A percentile compares a stretch with the other conserved stretches of the same genome.
Conservation (phyloP, 2,888 invertebrate species). For the Gerosis bhagava region DNA sequence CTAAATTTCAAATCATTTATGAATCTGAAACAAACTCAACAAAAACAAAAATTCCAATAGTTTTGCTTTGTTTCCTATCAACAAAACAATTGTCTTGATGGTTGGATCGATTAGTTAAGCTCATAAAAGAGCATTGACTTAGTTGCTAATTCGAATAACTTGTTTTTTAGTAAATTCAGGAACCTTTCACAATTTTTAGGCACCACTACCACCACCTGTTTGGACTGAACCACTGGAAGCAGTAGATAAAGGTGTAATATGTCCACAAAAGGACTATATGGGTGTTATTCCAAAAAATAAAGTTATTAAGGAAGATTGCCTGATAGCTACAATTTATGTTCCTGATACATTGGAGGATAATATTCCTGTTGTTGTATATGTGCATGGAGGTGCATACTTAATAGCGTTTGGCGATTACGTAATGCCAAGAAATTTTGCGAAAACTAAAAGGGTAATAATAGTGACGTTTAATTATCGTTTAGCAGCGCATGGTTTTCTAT, state of each 20-base stretch:
- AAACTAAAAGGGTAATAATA: conserved; percentile 42
- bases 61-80: too few species aligned
- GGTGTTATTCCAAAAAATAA: background rate
- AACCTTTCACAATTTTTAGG: too few species aligned
- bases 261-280: conserved; percentile 38
- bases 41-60: too few species aligned
- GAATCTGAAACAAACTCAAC: too few species aligned
- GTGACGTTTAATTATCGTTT: conserved; percentile 55
- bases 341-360: conserved; percentile 35
- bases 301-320: conserved; percentile 34
- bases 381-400: conserved; percentile 66
- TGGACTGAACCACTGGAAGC: conserved; percentile 45
- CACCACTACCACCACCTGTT: conserved; percentile 45
- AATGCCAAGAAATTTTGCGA: conserved; percentile 37
- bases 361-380: conserved; percentile 55
- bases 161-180: background rate
- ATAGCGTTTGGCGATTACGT: conserved; percentile 46
- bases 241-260: conserved; percentile 37
- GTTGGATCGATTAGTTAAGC: too few species aligned
- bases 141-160: too few species aligned
- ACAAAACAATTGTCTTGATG: too few species aligned
- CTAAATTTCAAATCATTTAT: too few species aligned
- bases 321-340: conserved; percentile 38
- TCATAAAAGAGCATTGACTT: too few species aligned
- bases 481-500: conserved; percentile 49